Evolutionary conservation across 1,140 invertebrate genomes (phyloP), one percentile per base, ranked within the genome.

Genomic region (Atta texana): DNA sequence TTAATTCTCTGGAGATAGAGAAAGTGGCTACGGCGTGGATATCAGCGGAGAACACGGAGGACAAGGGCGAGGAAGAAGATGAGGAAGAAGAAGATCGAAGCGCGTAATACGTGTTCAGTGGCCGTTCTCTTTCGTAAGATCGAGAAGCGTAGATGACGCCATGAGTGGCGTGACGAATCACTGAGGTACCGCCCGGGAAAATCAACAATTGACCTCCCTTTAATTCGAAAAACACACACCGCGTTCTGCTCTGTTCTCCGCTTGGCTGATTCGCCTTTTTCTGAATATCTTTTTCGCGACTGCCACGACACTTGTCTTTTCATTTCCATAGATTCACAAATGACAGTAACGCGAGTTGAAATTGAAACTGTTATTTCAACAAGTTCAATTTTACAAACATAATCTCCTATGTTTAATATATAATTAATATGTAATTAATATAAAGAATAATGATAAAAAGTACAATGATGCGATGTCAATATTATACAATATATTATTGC

Each of bases 181-280:
- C 64, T 88, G 87, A 88, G 69, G 69, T 51, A 75, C 76, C 89
- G 89, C 86, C 88, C 74, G 82, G 86, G 88, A 91, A 92, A 91
- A 91, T 86, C 82, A 91, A 91, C 90, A 91, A 91, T 91, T 87
- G 75, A 89, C 82, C 87, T 88, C 81, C 68, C 88, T 85, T 90
- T 90, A 88, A 88, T 91, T 90, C 57, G 75, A 90, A 90, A 92
- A 91, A 88, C 74, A 86, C 61, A 81, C 76, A 86, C 63, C 80
- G 51, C 44, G 80, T 84, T 75, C 80, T 84, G 71, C 69, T 84
- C 21, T 57, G 66, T 81, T 81, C 78, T 44, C 66, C 55, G 66
- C 49, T 82, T 53, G 51, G 53, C 34, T 12, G 55, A 61, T 57
- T 44, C 53, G 44, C 2, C 59, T 87, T 64, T 64, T 44, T 76